phyloP scores from a whole-genome alignment of 2,797 vertebrate genomes.

The Typhlichthys eigenmanni region DNA sequence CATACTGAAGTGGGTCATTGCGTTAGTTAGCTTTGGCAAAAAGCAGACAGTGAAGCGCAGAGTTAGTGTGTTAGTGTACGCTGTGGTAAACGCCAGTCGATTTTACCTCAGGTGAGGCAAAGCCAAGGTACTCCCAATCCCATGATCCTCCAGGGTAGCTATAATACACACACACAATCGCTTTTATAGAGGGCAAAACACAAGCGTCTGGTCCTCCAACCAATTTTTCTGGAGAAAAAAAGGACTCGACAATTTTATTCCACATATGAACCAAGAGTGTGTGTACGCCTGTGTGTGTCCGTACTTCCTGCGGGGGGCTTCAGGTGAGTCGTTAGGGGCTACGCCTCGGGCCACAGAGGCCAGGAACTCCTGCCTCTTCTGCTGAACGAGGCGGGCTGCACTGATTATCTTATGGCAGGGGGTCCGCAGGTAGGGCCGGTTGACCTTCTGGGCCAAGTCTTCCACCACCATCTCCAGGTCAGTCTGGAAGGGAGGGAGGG shows the following conservation, averaged over 20 bases:
- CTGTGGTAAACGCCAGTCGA: background rate
- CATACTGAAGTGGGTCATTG: slow-evolving; percentile 23
- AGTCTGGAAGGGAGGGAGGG: slow-evolving; percentile 74
- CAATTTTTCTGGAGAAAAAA: no score
- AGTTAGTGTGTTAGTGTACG: slow-evolving; percentile 18
- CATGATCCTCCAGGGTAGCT: slow-evolving; percentile 98
- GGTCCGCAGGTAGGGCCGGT: slow-evolving; percentile 95
- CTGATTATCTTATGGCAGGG: slow-evolving; percentile 97
- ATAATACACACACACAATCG: slow-evolving; percentile 22
- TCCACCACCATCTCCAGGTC: slow-evolving; percentile 99
- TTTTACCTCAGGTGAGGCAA: slow-evolving; percentile 95
- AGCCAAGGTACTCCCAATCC: slow-evolving; percentile 99
- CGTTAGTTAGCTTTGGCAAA: slow-evolving; percentile 22
- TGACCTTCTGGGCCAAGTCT: slow-evolving; percentile 98
- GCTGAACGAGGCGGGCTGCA: slow-evolving; percentile 94
- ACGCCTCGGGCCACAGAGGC: slow-evolving; percentile 96
- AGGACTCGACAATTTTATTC: background rate
- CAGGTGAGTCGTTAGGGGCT: slow-evolving; percentile 95
- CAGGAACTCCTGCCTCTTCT: slow-evolving; percentile 97
- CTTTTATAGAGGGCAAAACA: no score
- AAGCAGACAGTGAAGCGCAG: slow-evolving; percentile 13
- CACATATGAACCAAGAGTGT: background rate
- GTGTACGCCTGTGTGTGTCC: background rate
- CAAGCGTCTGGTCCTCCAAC: background rate
- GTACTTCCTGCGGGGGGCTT: slow-evolving; percentile 92